Base-by-base conservation (phyloP, 2,888 invertebrate species). In the Leptopterna dolabrata region DNA sequence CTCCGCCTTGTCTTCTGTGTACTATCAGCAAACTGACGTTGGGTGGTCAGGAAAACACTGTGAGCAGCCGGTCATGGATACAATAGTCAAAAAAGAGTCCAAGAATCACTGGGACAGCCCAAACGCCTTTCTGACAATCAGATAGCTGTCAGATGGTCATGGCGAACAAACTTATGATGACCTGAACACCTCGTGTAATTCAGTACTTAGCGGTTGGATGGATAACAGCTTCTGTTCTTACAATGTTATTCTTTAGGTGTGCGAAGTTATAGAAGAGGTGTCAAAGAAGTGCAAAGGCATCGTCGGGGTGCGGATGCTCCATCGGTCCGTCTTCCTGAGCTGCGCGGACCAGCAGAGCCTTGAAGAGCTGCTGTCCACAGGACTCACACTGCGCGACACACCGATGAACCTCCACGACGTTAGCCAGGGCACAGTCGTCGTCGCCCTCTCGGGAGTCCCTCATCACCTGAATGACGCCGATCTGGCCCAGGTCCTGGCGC, bases 191-290 rank as follows among this genome's bases (percentile, higher is more conserved):
- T n/a, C n/a, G 36, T 36, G 36, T 36, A 36, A 36, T 36, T 36
- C 7, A 36, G 36, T 36, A 36, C 4, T 4, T 36, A n/a, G n/a
- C n/a, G n/a, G n/a, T n/a, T n/a, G n/a, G n/a, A n/a, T n/a, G n/a
- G n/a, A n/a, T n/a, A n/a, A n/a, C n/a, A n/a, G n/a, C n/a, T n/a
- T n/a, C n/a, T n/a, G n/a, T n/a, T 36, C 36, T 36, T 36, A 2
- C 2, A 2, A 36, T 36, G 1, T 55, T 55, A 63, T 63, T 63
- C 24, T 51, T 51, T 14, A 90, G 90, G 91, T 91, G 24, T 91
- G 91, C 89, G 92, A 92, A 86, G 91, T 92, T 63, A 92, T 92
- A 83, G 92, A 92, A 88, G 91, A 91, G 45, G 88, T 92, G 45
- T 90, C 89, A 14, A 91, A 91, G 87, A 90, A 91, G 85, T 91